Evolutionary conservation across 2,113 vertebrate genomes (phyloP), one percentile per base, ranked within the genome.

Genomic region (Noctilio leporinus): DNA sequence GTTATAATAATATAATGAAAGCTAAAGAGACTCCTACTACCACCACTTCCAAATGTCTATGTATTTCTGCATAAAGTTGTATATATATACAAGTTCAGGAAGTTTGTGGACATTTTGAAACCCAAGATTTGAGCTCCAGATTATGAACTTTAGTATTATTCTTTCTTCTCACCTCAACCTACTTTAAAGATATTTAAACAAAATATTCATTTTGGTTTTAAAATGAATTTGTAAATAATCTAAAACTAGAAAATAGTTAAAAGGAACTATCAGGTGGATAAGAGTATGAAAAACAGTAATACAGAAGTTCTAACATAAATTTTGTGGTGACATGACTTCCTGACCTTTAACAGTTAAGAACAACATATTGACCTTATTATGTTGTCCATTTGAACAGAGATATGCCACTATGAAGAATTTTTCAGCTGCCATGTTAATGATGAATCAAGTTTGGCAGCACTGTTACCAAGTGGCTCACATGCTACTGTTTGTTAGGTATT

Each of bases 171-270:
- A 80, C 0, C 14, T 0, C 9, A 75, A 19, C 0, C 1, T 64
- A 51, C 4, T 47, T 93, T 83, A 24, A 92, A 75, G 80, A 86
- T 82, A 90, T 53, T 91, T 59, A 65, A 92, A 51, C 59, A 26
- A 67, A 57, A 35, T 26, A 78, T 72, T 78, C 22, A 69, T 16
- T 38, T 64, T 30, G 24, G 19, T 30, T 77, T 55, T 73, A 5
- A 38, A 55, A 73, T 67, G 67, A 75, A 70, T 22, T 64, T 85
- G 22, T 77, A 59, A 43, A 67, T 86, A 78, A 53, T 67, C 5
- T 11, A 83, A 83, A 67, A 7, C 5, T 78, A 82, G 1, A 38
- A 51, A 93, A 64, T 19, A 67, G 22, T 57, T 57, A 53, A 22
- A 83, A 83, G 26, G 47, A 83, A 75, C 20, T 70, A 24, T 17